A percentile compares a stretch with the other conserved stretches of the same genome.
These are phyloP conservation scores for Physella acuta DNA, from an alignment of 1,140 invertebrate species.

Conservation along the genomic window DNA sequence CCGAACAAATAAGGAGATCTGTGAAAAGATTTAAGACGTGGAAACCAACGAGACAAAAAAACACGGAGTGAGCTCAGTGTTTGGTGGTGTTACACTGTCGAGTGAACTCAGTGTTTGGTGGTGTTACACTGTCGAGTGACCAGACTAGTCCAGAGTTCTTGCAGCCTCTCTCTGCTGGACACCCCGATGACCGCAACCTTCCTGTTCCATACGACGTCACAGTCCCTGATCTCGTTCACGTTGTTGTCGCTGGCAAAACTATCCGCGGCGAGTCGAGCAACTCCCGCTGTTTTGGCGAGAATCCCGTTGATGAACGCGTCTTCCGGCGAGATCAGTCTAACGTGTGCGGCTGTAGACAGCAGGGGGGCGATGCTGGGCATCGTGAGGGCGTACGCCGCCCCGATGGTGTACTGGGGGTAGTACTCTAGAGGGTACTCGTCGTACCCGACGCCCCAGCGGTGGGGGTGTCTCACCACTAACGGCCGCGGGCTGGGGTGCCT, in stretches of 20 bases:
- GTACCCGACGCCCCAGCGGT: slow-evolving; percentile 20
- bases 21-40: too few species aligned
- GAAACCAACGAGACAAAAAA: too few species aligned
- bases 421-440: slow-evolving; percentile 16
- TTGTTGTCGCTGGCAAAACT: slow-evolving; percentile 6
- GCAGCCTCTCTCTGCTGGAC: too few species aligned
- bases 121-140: too few species aligned
- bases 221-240: neutral
- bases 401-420: slow-evolving; percentile 47
- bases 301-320: slow-evolving; percentile 56
- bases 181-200: too few species aligned
- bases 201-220: slow-evolving; percentile 2
- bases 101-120: too few species aligned
- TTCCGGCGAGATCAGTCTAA: slow-evolving; percentile 46
- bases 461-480: slow-evolving; percentile 1
- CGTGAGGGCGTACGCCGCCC: slow-evolving; percentile 51
- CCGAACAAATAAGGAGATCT: too few species aligned
- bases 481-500: neutral
- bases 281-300: slow-evolving; percentile 12
- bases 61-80: too few species aligned
- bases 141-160: too few species aligned
- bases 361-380: slow-evolving; percentile 37
- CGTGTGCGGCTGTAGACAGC: slow-evolving; percentile 31
- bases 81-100: too few species aligned
- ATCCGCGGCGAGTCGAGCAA: slow-evolving; percentile 15